These are phyloP conservation scores for Leptinotarsa tumamoca DNA, from an alignment of 2,888 invertebrate genomes.

Conservation along the genomic window DNA sequence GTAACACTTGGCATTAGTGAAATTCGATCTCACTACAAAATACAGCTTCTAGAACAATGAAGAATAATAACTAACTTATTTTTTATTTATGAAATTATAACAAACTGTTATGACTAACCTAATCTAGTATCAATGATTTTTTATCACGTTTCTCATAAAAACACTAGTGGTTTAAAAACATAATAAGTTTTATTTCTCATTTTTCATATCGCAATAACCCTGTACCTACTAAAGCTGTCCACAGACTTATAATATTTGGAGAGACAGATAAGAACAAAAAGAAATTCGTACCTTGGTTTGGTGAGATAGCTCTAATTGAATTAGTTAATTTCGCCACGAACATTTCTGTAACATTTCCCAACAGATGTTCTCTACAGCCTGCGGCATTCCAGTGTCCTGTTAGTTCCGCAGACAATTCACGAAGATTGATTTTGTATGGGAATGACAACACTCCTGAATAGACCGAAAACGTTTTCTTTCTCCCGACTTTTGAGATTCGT, in stretches of 20 bases:
- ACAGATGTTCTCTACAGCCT: neutral
- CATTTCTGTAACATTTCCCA: conserved; percentile 8
- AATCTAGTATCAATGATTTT: too few relatives aligned
- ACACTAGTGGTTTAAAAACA: too few relatives aligned
- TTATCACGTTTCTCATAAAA: too few relatives aligned
- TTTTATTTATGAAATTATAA: too few relatives aligned
- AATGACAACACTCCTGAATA: neutral
- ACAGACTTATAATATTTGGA: neutral
- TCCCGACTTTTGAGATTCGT: neutral
- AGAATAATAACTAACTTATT: too few relatives aligned
- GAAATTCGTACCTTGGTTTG: neutral
- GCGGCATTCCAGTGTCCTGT: neutral
- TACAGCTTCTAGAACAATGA: too few relatives aligned
- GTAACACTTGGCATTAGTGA: too few relatives aligned
- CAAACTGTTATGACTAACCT: too few relatives aligned
- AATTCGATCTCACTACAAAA: too few relatives aligned
- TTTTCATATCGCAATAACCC: too few relatives aligned
- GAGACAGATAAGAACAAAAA: neutral
- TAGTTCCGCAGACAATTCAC: neutral
- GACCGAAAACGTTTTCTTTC: neutral
- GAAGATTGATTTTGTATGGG: neutral
- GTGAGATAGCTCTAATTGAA: neutral
- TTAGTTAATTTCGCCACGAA: neutral
- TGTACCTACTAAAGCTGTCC: neutral
- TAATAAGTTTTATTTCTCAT: too few relatives aligned